These are phyloP conservation scores for Hydra vulgaris DNA, from an alignment of 30 jellyfish, hydroid and myxozoan genomes.

Conservation along the genomic window DNA sequence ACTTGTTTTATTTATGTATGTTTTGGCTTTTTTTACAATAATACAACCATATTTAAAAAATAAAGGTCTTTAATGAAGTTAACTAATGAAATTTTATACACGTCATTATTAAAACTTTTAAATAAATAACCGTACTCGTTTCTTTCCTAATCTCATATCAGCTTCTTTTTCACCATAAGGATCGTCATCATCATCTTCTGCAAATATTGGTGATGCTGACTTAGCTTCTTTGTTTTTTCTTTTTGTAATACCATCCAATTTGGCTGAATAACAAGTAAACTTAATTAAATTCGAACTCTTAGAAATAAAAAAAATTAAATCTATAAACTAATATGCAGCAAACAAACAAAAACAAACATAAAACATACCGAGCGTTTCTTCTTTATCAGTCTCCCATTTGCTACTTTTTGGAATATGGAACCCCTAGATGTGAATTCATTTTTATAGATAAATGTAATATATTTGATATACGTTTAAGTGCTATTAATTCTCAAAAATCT, in stretches of 20 bases:
- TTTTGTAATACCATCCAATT: slow-evolving; percentile 73
- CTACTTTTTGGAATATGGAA: slow-evolving; percentile 84
- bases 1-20: too few species aligned
- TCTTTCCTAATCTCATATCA: slow-evolving; percentile 91
- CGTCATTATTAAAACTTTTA: not conserved
- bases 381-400: slow-evolving; percentile 89
- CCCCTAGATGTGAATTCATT: slow-evolving; percentile 5
- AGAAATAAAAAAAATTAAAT: not conserved
- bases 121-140: slow-evolving; percentile 41
- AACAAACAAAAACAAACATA: too few species aligned
- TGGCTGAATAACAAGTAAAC: slow-evolving; percentile 42
- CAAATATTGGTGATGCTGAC: slow-evolving; percentile 15
- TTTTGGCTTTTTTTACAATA: too few species aligned
- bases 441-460: not conserved
- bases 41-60: too few species aligned
- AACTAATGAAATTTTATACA: too few species aligned
- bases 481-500: too few species aligned
- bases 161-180: slow-evolving; percentile 96
- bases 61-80: too few species aligned
- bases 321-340: not conserved
- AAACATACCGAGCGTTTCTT: slow-evolving; percentile 77
- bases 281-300: not conserved
- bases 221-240: slow-evolving; percentile 24
- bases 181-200: slow-evolving; percentile 73
- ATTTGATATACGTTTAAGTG: too few species aligned